A percentile compares a stretch with the other conserved stretches of the same genome.
Conservation (phyloP, 2,797 vertebrate species). For the Toxotes lorentzi region DNA sequence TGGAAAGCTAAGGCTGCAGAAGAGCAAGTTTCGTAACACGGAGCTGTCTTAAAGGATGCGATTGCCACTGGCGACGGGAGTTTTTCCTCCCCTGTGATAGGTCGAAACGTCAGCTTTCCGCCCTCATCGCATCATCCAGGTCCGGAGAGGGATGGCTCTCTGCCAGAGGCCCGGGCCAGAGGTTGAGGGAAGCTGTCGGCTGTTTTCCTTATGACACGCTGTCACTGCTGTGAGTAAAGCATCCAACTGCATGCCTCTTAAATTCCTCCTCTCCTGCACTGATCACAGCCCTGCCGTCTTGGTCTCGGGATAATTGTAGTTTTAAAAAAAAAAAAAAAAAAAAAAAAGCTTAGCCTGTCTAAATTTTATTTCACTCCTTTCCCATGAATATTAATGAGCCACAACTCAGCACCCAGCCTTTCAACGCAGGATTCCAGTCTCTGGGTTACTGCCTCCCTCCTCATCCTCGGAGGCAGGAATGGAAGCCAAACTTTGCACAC, state of each 20-base stretch:
- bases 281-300: conserved; percentile 40
- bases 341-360: conserved; percentile 35
- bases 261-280: conserved; percentile 17
- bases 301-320: conserved; percentile 25
- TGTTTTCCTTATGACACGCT: conserved; percentile 10
- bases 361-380: conserved; percentile 37
- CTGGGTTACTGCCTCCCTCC: background rate
- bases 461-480: background rate
- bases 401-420: conserved; percentile 39
- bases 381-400: conserved; percentile 54
- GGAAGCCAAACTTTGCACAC: conserved; percentile 13
- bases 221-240: conserved; percentile 12
- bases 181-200: background rate
- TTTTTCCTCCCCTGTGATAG: conserved; percentile 9
- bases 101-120: background rate
- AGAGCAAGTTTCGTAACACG: conserved; percentile 58
- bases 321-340: background rate
- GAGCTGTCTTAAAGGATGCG: conserved; percentile 41
- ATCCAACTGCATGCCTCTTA: conserved; percentile 27
- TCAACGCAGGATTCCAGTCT: conserved; percentile 22
- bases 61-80: conserved; percentile 37
- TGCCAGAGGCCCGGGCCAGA: background rate
- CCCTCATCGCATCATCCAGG: conserved; percentile 24
- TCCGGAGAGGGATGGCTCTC: background rate
- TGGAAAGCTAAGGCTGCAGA: conserved; percentile 49